These are phyloP conservation scores for Andrena camellia DNA, from an alignment of 2,888 invertebrate species.

Conservation along the genomic window DNA sequence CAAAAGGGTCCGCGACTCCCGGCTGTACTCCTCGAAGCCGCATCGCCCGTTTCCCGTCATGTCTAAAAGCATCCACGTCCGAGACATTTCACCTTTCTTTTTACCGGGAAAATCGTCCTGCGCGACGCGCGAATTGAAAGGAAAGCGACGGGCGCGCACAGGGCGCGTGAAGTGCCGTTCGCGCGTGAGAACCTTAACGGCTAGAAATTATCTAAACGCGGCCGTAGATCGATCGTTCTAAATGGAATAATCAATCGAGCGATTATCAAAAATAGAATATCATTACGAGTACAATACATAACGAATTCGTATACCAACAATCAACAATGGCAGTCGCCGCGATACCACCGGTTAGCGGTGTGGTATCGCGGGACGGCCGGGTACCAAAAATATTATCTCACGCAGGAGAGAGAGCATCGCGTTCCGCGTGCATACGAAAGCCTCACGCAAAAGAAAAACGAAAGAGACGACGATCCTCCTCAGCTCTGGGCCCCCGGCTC, in stretches of 20 bases:
- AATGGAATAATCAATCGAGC: conserved; percentile 60
- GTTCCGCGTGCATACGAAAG: conserved; percentile 28
- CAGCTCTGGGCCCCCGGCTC: conserved; percentile 9
- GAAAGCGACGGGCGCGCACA: conserved; percentile 21
- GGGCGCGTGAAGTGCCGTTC: conserved; percentile 13
- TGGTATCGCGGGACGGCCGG: conserved; percentile 25
- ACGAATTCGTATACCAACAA: conserved; percentile 59
- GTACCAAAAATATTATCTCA: conserved; percentile 60
- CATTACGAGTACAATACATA: conserved; percentile 58
- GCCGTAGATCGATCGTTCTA: conserved; percentile 39
- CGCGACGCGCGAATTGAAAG: conserved; percentile 43
- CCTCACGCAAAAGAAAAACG: conserved; percentile 17
- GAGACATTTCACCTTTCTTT: conserved; percentile 25
- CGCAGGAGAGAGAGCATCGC: conserved; percentile 43
- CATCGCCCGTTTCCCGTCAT: no score
- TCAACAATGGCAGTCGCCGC: conserved; percentile 55
- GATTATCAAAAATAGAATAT: conserved; percentile 70
- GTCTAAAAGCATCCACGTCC: conserved; percentile 27
- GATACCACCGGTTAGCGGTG: conserved; percentile 11
- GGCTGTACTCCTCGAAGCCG: neutral
- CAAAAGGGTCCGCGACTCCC: neutral
- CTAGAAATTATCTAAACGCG: conserved; percentile 61
- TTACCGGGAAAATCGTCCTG: conserved; percentile 22
- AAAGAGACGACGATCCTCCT: conserved; percentile 58
- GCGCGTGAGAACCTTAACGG: conserved; percentile 41